Evolutionary conservation across 2,113 vertebrate species (phyloP), one percentile per base, ranked within the genome.

Genomic region (Pelusios castaneus): DNA sequence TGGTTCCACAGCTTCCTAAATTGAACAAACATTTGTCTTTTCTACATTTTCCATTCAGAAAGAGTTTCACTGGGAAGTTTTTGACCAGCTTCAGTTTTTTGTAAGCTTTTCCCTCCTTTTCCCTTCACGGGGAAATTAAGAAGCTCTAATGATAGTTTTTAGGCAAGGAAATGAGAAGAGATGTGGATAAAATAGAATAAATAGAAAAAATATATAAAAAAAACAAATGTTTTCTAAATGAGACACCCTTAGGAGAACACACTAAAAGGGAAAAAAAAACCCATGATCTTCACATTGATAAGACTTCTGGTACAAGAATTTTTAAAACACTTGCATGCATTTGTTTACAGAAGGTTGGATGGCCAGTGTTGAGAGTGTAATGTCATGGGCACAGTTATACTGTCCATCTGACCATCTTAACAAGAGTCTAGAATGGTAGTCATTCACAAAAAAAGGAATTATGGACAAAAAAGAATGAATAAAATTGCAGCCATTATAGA

Each of bases 361-460:
- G 47, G 47, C 47, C 47, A 47, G 47, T 47, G 10, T 47, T n/a
- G n/a, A n/a, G n/a, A n/a, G n/a, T n/a, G n/a, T n/a, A n/a, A n/a
- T n/a, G n/a, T n/a, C n/a, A n/a, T n/a, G n/a, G n/a, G n/a, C n/a
- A n/a, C n/a, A n/a, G n/a, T n/a, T n/a, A n/a, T n/a, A n/a, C n/a
- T n/a, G n/a, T n/a, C n/a, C n/a, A n/a, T n/a, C n/a, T n/a, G n/a
- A n/a, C 49, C 82, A 87, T 90, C 55, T 89, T 77, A 89, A 91
- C 85, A 95, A 95, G 84, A 94, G 58, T 90, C 85, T 94, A 41
- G 79, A 91, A n/a, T 92, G 91, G 84, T 55, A 24, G 85, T 90
- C 88, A 87, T 60, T 89, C 86, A 92, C 84, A 96, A 90, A 94
- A 76, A 84, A 83, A 96, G 22, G 55, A 29, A 80, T 91, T 17